Percentiles rank a stretch among this genome's conserved stretches.
Conservation (phyloP, 2,888 invertebrate genomes). For the Drosophila ochracea region DNA sequence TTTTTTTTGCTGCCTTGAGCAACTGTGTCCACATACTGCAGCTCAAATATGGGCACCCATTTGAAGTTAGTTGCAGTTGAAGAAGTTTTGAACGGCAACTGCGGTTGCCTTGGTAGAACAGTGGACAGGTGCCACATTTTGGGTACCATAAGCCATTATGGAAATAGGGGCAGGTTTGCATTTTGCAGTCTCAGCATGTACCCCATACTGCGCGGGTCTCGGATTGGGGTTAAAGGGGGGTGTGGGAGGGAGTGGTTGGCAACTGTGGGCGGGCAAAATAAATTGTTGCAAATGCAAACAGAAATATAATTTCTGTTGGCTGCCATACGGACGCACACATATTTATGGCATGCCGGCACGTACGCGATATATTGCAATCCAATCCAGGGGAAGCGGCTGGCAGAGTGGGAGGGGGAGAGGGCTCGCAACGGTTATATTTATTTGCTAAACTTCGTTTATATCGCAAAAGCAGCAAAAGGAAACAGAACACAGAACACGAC, state of each 20-base stretch:
- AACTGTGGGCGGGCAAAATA: constrained; percentile 45
- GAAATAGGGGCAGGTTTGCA: constrained; percentile 20
- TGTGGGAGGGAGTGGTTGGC: not conserved
- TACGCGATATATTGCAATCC: constrained; percentile 80
- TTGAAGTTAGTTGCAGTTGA: constrained; percentile 29
- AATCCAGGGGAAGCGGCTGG: constrained; percentile 41
- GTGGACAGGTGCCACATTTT: constrained; percentile 27
- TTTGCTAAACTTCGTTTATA: constrained; percentile 78
- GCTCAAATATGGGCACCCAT: constrained; percentile 51
- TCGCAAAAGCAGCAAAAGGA: constrained; percentile 53
- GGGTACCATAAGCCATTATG: constrained; percentile 16
- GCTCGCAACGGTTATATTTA: constrained; percentile 67
- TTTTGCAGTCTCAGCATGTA: constrained; percentile 8
- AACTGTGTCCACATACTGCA: constrained; percentile 9
- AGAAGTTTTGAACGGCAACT: constrained; percentile 34
- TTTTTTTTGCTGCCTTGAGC: not conserved
- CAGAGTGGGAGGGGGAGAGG: constrained; percentile 1
- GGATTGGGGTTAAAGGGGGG: not conserved
- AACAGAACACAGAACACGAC: constrained; percentile 46
- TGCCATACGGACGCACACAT: constrained; percentile 57
- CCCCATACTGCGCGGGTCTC: not conserved
- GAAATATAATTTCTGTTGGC: constrained; percentile 80
- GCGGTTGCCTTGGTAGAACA: constrained; percentile 20
- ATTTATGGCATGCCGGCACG: constrained; percentile 79
- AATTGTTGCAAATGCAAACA: constrained; percentile 78